Evolutionary conservation across 2,113 vertebrate species (phyloP).

Genomic region (Otis tarda): DNA sequence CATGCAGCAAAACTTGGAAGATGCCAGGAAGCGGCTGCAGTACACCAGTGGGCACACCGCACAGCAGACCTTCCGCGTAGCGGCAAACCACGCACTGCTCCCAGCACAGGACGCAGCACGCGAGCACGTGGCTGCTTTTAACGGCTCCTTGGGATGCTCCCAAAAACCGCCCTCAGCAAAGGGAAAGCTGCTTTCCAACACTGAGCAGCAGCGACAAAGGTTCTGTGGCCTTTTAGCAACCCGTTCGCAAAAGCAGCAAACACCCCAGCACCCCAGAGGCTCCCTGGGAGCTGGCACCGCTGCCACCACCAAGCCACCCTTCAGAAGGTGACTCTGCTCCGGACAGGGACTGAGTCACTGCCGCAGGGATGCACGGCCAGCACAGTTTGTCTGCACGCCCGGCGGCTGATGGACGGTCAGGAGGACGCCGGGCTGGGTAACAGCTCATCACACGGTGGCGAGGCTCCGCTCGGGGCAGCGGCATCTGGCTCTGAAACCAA

Average conservation of each 20-base stretch:
- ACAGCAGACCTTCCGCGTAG: neutral
- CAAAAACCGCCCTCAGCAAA: neutral
- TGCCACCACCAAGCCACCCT: neutral
- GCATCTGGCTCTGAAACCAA: neutral
- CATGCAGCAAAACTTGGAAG: neutral
- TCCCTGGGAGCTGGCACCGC: neutral
- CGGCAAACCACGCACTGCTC: neutral
- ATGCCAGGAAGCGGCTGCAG: neutral
- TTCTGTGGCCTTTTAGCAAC: neutral
- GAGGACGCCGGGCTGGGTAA: neutral
- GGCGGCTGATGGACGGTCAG: neutral
- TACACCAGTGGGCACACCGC: neutral
- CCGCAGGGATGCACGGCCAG: accelerated
- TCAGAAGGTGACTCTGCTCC: neutral
- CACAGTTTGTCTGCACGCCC: neutral
- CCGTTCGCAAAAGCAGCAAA: neutral
- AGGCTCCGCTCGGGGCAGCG: neutral
- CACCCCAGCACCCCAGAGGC: neutral
- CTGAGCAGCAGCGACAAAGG: neutral
- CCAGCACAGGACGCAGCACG: neutral
- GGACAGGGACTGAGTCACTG: neutral
- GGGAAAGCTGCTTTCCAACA: neutral
- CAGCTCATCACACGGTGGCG: neutral
- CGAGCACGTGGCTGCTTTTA: neutral
- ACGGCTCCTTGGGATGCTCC: neutral